These are phyloP conservation scores for Malaclemys terrapin DNA, from an alignment of 2,113 vertebrate genomes.

Conservation along the genomic window DNA sequence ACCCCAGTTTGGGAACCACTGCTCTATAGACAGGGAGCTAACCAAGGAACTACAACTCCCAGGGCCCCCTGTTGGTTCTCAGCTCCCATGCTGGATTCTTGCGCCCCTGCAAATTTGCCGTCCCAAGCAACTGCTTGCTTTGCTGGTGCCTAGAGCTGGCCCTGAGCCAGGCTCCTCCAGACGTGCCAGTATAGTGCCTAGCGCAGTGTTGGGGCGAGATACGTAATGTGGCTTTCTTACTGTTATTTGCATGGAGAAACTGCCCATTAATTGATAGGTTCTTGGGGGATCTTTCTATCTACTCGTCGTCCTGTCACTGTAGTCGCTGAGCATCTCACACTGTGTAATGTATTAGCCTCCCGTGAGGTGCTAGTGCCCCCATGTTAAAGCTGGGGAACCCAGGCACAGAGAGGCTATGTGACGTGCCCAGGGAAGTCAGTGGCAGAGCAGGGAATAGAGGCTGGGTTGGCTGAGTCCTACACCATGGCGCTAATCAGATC, in stretches of 20 bases:
- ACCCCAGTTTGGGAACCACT: too few relatives aligned
- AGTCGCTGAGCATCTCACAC: background rate
- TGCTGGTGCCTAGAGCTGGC: too few relatives aligned
- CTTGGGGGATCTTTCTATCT: background rate
- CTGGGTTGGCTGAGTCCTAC: background rate
- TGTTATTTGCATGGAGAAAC: background rate
- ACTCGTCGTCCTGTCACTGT: background rate
- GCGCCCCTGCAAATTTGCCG: too few relatives aligned
- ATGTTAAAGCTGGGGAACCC: too few relatives aligned
- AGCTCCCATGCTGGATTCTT: too few relatives aligned
- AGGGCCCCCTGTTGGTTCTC: too few relatives aligned
- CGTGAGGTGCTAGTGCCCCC: rapidly evolving
- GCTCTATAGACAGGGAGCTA: too few relatives aligned
- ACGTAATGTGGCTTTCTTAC: background rate
- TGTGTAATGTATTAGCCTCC: background rate
- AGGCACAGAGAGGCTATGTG: background rate
- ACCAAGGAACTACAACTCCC: too few relatives aligned
- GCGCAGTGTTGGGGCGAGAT: background rate
- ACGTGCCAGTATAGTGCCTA: background rate
- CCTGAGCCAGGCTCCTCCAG: background rate
- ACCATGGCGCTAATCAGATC: background rate
- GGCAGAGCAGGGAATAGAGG: background rate
- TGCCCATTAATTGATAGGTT: background rate
- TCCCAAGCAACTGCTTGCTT: too few relatives aligned
- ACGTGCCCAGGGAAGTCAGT: background rate